Percentiles rank a stretch among this genome's conserved stretches.
Conservation (phyloP, 2,797 vertebrate genomes). For the Acanthis flammea region DNA sequence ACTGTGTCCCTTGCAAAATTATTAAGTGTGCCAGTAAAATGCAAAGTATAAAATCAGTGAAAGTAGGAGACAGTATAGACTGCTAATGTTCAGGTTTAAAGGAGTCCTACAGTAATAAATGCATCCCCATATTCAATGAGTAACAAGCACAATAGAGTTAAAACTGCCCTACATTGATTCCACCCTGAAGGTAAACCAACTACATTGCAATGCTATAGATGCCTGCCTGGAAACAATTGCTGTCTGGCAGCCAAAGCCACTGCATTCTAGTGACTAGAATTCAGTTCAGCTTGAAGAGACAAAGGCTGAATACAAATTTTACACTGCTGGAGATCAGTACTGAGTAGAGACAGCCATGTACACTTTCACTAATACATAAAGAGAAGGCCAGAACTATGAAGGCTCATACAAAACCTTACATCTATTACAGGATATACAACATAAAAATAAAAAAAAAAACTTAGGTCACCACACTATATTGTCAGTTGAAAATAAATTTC, state of each 20-base stretch:
- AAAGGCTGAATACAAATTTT: constrained; percentile 1
- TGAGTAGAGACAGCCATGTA: not conserved
- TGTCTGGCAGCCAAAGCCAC: not conserved
- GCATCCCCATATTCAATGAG: not conserved
- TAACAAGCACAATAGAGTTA: not conserved
- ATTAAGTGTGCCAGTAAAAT: not conserved
- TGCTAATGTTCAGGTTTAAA: not conserved
- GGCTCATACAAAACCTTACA: not conserved
- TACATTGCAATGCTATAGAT: not conserved
- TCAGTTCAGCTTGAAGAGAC: not conserved
- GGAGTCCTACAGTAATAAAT: not conserved
- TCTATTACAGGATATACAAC: not conserved
- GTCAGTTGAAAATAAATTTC: not conserved
- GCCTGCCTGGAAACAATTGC: not conserved
- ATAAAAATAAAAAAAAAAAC: too few species aligned
- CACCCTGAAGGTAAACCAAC: not conserved
- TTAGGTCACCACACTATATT: rapidly evolving
- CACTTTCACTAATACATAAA: not conserved
- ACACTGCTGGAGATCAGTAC: not conserved
- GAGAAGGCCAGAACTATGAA: not conserved
- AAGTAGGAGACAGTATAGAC: not conserved
- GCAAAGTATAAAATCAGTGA: not conserved
- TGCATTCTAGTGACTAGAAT: not conserved
- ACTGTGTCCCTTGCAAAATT: not conserved
- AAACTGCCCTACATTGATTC: not conserved